Conservation (phyloP, 2,113 vertebrate species). For the Zeus faber region DNA sequence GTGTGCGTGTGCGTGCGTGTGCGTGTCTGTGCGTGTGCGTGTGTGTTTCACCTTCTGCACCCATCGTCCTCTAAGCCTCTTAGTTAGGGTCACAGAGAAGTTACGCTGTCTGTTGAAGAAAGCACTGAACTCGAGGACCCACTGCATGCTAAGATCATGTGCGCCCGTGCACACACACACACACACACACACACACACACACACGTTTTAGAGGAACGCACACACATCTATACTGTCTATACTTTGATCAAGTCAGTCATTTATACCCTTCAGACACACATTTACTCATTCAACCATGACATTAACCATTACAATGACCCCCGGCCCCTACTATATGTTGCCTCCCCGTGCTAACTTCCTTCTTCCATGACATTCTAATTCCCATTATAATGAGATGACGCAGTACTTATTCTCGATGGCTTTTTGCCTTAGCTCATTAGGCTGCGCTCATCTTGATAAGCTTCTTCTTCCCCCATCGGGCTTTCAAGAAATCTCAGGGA, state of each 20-base stretch:
- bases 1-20: neutral
- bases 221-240: too few relatives aligned
- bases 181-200: conserved; percentile 1
- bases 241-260: too few relatives aligned
- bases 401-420: neutral
- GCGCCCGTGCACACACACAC: neutral
- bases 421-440: conserved; percentile 7
- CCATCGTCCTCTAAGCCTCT: conserved; percentile 11
- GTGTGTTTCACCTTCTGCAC: neutral
- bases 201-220: too few relatives aligned
- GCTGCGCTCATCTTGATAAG: neutral
- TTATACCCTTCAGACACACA: too few relatives aligned
- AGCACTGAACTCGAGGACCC: neutral
- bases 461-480: neutral
- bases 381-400: neutral
- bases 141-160: neutral
- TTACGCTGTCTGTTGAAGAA: conserved; percentile 1
- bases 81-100: conserved; percentile 3
- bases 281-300: too few relatives aligned
- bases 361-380: too few relatives aligned
- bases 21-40: neutral
- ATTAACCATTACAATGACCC: too few relatives aligned
- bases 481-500: neutral
- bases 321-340: too few relatives aligned
- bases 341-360: too few relatives aligned